Conservation (phyloP, 2,113 vertebrate species). For the Chrysochloris asiatica region DNA sequence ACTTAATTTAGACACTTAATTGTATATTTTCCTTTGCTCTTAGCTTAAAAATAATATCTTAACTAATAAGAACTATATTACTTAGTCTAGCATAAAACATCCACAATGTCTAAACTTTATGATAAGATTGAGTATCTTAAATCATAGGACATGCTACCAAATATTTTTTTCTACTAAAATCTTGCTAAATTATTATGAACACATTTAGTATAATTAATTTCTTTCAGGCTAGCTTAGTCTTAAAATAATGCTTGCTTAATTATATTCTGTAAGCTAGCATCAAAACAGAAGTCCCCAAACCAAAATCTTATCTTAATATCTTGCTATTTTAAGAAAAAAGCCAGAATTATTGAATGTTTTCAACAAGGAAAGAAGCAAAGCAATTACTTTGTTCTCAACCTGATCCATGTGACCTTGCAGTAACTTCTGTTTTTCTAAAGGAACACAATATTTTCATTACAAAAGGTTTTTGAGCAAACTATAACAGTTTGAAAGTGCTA, state of each 20-base stretch:
- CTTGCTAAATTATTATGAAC: not conserved
- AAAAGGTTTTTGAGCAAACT: not conserved
- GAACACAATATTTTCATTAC: not conserved
- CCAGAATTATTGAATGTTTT: not conserved
- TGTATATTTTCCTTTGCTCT: not conserved
- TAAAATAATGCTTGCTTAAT: not conserved
- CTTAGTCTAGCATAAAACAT: not conserved
- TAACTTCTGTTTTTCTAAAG: constrained; percentile 25
- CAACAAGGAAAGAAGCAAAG: not conserved
- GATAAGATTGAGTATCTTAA: not conserved
- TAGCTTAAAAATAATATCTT: constrained; percentile 16
- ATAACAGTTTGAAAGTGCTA: not conserved
- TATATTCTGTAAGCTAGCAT: not conserved
- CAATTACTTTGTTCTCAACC: not conserved
- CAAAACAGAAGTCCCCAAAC: too few species aligned
- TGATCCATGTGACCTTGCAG: not conserved
- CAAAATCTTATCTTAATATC: not conserved
- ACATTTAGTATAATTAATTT: constrained; percentile 34
- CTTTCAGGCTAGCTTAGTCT: not conserved
- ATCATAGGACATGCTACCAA: constrained; percentile 5
- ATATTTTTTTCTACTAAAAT: constrained; percentile 17
- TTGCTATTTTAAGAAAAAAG: constrained; percentile 24
- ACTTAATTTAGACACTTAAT: constrained; percentile 36
- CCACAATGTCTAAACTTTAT: not conserved
- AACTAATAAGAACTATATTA: not conserved